Evolutionary conservation across 2,113 vertebrate genomes (phyloP).

Genomic region (Heptranchias perlo): DNA sequence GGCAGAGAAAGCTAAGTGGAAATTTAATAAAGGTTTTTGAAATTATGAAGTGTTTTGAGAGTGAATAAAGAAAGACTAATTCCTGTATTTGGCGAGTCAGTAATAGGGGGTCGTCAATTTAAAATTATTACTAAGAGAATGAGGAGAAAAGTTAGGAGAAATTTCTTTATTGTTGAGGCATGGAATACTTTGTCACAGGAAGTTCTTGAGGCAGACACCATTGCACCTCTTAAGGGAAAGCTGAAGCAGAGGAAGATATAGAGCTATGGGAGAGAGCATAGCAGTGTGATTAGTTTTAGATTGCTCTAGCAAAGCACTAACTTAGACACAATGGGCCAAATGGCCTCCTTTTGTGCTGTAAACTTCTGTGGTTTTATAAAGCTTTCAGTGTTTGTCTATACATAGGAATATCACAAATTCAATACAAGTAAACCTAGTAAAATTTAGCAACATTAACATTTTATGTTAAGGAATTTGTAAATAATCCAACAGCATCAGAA

Average conservation of each 20-base stretch:
- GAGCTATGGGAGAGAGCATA: background rate
- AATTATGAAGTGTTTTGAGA: background rate
- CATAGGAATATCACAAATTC: background rate
- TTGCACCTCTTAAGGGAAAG: background rate
- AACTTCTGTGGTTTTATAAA: background rate
- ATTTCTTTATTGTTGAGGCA: background rate
- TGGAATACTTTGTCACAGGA: no score
- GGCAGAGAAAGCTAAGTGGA: background rate
- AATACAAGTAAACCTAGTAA: background rate
- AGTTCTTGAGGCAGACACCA: background rate
- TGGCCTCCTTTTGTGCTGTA: background rate
- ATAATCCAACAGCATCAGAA: background rate
- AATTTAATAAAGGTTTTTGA: background rate
- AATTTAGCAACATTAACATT: background rate
- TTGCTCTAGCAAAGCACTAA: background rate
- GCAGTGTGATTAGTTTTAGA: background rate
- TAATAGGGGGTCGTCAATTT: background rate
- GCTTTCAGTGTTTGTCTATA: background rate
- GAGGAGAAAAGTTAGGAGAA: background rate
- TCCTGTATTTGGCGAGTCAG: background rate
- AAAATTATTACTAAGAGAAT: background rate
- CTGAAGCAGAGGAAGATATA: background rate
- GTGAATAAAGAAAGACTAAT: background rate
- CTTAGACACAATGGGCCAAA: background rate
- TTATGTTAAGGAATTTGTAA: background rate